A percentile compares a stretch with the other conserved stretches of the same genome.
Conservation (phyloP, 37 sponge, comb jelly and placozoan species). For the Corticium candelabrum region DNA sequence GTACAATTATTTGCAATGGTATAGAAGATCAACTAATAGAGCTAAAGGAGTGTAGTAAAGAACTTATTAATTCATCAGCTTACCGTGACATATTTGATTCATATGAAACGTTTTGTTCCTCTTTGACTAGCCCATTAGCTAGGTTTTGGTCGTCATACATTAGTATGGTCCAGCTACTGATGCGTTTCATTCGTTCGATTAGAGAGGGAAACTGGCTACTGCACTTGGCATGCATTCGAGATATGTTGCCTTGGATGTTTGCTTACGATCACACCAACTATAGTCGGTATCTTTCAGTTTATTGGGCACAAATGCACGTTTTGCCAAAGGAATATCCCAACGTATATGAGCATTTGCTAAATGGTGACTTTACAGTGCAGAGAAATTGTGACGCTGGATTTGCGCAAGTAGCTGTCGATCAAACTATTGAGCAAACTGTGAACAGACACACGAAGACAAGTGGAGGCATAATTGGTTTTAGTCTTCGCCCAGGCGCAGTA, state of each 20-base stretch:
- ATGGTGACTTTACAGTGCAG: not conserved
- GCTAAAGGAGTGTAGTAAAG: too few species aligned
- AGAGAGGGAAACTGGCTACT: not conserved
- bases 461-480: not conserved
- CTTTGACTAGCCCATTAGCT: too few species aligned
- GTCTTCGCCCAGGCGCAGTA: not conserved
- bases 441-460: not conserved
- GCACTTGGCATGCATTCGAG: not conserved
- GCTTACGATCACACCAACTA: not conserved
- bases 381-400: not conserved
- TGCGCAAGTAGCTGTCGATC: not conserved
- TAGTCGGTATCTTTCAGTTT: not conserved
- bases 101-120: too few species aligned
- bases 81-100: too few species aligned
- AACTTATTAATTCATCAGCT: too few species aligned
- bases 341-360: not conserved
- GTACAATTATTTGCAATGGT: too few species aligned
- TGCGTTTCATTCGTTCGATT: not conserved
- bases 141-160: too few species aligned
- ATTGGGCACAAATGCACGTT: not conserved
- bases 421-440: not conserved
- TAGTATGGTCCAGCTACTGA: not conserved
- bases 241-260: too few species aligned
- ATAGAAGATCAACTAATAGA: too few species aligned
- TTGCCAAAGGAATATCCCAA: not conserved